Evolutionary conservation across 2,888 invertebrate genomes (phyloP), one percentile per base, ranked within the genome.

Genomic region (Parnassius orleans): DNA sequence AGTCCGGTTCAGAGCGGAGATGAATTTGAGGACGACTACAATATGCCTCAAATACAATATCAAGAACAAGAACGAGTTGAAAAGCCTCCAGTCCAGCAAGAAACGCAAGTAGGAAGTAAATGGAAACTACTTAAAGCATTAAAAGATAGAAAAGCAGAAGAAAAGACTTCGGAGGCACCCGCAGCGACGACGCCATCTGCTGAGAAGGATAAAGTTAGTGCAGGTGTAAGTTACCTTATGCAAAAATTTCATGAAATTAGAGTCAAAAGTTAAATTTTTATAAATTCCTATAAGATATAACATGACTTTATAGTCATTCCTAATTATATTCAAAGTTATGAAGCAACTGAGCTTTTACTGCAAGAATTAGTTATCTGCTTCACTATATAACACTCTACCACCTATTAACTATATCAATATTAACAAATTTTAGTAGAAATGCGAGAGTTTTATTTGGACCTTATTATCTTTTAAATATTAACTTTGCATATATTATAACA

Each of bases 81-180:
- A 60, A 81, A 84, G 51, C 80, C 81, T 53, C 81, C 81, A 3
- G 90, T 84, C 2, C 91, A 87, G 63, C 92, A 91, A 66, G 92
- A 91, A 50, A 93, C 93, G 54, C 94, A 93, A 11, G 93, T 95
- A 58, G 95, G 96, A 10, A 97, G 97, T 78, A 97, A 97, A 82
- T 98, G 98, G 98, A 97, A 97, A 81, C 92, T 98, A 53, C 86
- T 98, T 2, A 98, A 97, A 85, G 97, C 97, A 1, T 84, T 98
- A 42, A 97, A 97, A 80, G 97, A 98, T 75, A 93, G 96, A 66
- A 97, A 98, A 87, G 96, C 97, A 3, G 97, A 97, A 83, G 97
- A 97, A 75, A 96, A 95, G 81, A 95, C 95, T 74, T 93, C 94
- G 65, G 95, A 94, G 64, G 94, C 95, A 68, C 93, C 93, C 57